Evolutionary conservation across 1,140 invertebrate genomes (phyloP).

Genomic region (Drosophila bocqueti): DNA sequence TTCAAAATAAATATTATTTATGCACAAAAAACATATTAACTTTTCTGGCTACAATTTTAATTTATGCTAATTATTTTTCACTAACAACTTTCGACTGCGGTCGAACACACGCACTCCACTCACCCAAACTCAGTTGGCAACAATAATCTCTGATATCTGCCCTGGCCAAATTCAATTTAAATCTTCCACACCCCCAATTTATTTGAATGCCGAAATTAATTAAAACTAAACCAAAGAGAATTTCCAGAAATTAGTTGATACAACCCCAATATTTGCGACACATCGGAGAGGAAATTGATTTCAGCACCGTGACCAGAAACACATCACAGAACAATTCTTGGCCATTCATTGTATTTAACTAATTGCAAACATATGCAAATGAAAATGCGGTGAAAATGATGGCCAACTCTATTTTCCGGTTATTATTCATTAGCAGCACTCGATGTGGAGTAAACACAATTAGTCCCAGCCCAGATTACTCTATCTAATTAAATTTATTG

Average conservation of each 20-base stretch:
- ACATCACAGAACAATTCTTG: constrained; percentile 4
- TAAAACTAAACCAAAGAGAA: constrained; percentile 61
- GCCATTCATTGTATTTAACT: constrained; percentile 29
- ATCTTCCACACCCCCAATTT: constrained; percentile 32
- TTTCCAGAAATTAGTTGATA: constrained; percentile 47
- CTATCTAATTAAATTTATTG: constrained; percentile 18
- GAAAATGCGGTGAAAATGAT: constrained; percentile 28
- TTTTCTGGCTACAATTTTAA: constrained; percentile 61
- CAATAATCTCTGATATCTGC: constrained; percentile 56
- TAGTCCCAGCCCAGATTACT: background rate
- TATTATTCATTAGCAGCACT: constrained; percentile 6
- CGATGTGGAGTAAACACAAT: constrained; percentile 16
- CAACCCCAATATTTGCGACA: constrained; percentile 32
- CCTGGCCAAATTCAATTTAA: constrained; percentile 51
- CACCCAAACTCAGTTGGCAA: constrained; percentile 30
- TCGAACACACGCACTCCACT: background rate
- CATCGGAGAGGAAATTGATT: constrained; percentile 37
- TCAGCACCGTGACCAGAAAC: constrained; percentile 6
- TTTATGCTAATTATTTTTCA: constrained; percentile 80
- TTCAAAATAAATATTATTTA: constrained; percentile 53
- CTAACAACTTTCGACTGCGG: constrained; percentile 66
- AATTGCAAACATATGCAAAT: constrained; percentile 44
- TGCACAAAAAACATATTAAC: constrained; percentile 58
- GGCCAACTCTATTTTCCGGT: constrained; percentile 21
- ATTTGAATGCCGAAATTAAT: constrained; percentile 63